A percentile compares a stretch with the other conserved stretches of the same genome.
Conservation (phyloP, 2,888 invertebrate genomes). For the Ochropacha duplaris region DNA sequence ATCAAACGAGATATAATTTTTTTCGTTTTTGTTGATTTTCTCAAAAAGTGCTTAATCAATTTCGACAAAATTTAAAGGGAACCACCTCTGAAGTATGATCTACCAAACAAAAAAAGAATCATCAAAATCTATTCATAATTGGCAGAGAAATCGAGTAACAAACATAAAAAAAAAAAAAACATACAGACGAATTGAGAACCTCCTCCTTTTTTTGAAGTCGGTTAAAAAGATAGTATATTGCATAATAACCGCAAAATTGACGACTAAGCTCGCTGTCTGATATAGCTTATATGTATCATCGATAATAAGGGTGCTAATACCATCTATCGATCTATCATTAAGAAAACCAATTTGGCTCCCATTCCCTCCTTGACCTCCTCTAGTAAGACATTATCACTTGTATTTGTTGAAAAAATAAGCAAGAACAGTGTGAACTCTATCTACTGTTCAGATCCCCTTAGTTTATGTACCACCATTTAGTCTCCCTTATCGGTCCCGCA, state of each 20-base stretch:
- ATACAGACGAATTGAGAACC: too few species aligned
- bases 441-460: neutral
- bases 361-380: neutral
- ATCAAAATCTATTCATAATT: too few species aligned
- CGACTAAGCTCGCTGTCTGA: neutral
- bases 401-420: neutral
- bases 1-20: too few species aligned
- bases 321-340: neutral
- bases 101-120: too few species aligned
- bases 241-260: neutral
- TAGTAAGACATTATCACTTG: neutral
- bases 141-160: too few species aligned
- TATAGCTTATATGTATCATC: neutral
- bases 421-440: neutral
- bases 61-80: too few species aligned
- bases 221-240: too few species aligned
- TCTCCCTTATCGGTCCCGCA: slow-evolving; percentile 13
- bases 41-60: too few species aligned
- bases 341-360: neutral
- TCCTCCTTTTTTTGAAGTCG: too few species aligned
- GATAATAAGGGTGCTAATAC: neutral
- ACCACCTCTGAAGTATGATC: too few species aligned
- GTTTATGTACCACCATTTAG: neutral
- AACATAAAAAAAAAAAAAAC: too few species aligned
- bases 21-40: too few species aligned